Evolutionary conservation across 35 echinoderm and acorn worm genomes (phyloP).

Genomic region (Ophioderma brevispina): DNA sequence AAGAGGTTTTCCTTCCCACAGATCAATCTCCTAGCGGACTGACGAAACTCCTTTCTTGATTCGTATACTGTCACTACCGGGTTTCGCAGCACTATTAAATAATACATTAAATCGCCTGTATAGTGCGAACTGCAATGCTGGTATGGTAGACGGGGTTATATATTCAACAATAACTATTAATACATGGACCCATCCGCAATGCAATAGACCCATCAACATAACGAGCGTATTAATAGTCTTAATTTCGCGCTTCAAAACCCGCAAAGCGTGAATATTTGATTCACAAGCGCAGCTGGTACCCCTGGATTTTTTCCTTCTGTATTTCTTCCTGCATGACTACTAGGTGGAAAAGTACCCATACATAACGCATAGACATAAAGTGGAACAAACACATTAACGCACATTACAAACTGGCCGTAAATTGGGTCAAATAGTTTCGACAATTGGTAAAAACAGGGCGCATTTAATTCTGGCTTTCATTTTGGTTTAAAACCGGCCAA

Average conservation of each 20-base stretch:
- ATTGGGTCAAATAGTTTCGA: neutral
- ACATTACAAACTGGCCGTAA: neutral
- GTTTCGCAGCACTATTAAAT: neutral
- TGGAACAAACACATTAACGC: neutral
- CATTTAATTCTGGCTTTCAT: neutral
- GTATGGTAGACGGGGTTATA: neutral
- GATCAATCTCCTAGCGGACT: neutral
- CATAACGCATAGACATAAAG: neutral
- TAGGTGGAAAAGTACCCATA: neutral
- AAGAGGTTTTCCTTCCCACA: neutral
- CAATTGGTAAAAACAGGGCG: neutral
- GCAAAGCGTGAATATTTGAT: neutral
- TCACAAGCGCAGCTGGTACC: neutral
- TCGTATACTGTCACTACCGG: neutral
- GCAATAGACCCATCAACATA: neutral
- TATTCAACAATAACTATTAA: neutral
- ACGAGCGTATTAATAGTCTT: neutral
- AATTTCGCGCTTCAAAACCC: neutral
- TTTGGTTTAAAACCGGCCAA: neutral
- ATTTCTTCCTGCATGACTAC: neutral
- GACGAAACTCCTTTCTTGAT: neutral
- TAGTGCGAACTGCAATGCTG: neutral
- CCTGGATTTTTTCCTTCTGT: neutral
- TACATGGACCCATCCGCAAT: neutral
- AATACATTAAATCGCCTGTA: neutral